Evolutionary conservation across 2,888 invertebrate genomes (phyloP), one percentile per base, ranked within the genome.

Genomic region (Cephalotes varians): DNA sequence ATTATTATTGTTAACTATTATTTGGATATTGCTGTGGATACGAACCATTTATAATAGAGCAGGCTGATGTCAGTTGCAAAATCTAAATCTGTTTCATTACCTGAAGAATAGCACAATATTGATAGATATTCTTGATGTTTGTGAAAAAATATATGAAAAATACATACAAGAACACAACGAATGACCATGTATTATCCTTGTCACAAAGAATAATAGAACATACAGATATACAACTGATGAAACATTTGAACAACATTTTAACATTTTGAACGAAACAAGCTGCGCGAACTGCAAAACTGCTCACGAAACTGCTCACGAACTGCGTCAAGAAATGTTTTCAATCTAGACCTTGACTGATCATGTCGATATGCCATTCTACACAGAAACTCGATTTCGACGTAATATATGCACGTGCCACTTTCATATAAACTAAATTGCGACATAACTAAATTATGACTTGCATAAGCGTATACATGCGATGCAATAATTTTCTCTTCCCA

Each of bases 1-100:
- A 37, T 51, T 54, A 72, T 34, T 72, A 40, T 9, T 47, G 47
- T 0, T 47, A 73, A 72, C 40, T n/a, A 54, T 40, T 56, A 71
- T 37, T 69, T 37, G 1, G 1, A 71, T 0, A 12, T 28, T 15
- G 5, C 15, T 58, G 12, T 44, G 1, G 2, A 56, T 40, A 72
- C 56, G n/a, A 56, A 72, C 73, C 73, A 73, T 10, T 60, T 47
- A 3, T 73, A 73, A 60, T 73, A 73, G 15, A 73, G 4, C 4
- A 73, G 15, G 0, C 47, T 47, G 60, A 73, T 9, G 18, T 10
- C 60, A 21, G 21, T 31, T 7, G 60, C 60, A 1, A 73, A 73
- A 60, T 73, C 3, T 31, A 21, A 47, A 47, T 73, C 21, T n/a
- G 73, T 1, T 44, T n/a, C 3, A 18, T 60, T 4, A 34, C 60